Evolutionary conservation across 2,888 invertebrate species (phyloP).

Genomic region (Netelia inedita): DNA sequence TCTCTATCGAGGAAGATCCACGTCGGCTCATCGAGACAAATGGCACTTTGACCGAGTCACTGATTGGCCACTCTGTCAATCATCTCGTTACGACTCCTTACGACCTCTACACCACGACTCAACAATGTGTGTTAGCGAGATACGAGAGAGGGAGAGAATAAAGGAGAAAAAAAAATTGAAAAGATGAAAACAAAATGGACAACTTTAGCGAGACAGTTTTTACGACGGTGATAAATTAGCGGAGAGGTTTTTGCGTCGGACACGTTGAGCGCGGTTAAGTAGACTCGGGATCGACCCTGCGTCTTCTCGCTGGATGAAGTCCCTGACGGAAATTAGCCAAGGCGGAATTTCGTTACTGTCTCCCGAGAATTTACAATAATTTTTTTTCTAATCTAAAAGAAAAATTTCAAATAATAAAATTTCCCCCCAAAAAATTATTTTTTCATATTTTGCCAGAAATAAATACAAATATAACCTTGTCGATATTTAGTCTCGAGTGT

Average conservation of each 20-base stretch:
- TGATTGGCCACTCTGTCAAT: constrained; percentile 57
- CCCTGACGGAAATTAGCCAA: too few species aligned
- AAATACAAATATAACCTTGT: too few species aligned
- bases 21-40: constrained; percentile 53
- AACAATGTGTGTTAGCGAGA: constrained; percentile 28
- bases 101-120: too few species aligned
- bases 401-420: too few species aligned
- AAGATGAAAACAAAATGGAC: not conserved
- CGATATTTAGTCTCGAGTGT: too few species aligned
- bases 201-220: not conserved
- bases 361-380: too few species aligned
- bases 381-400: too few species aligned
- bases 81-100: constrained; percentile 51
- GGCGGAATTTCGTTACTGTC: too few species aligned
- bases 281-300: not conserved
- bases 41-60: constrained; percentile 42
- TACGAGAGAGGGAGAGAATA: not conserved
- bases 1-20: constrained; percentile 16
- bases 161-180: not conserved
- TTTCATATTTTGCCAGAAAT: not conserved
- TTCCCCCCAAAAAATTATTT: too few species aligned
- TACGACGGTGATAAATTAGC: constrained; percentile 19
- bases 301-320: not conserved
- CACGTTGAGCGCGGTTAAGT: not conserved
- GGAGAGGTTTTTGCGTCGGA: not conserved